Evolutionary conservation across 2,113 vertebrate genomes (phyloP).

Genomic region (Cricetomys ansorgei): DNA sequence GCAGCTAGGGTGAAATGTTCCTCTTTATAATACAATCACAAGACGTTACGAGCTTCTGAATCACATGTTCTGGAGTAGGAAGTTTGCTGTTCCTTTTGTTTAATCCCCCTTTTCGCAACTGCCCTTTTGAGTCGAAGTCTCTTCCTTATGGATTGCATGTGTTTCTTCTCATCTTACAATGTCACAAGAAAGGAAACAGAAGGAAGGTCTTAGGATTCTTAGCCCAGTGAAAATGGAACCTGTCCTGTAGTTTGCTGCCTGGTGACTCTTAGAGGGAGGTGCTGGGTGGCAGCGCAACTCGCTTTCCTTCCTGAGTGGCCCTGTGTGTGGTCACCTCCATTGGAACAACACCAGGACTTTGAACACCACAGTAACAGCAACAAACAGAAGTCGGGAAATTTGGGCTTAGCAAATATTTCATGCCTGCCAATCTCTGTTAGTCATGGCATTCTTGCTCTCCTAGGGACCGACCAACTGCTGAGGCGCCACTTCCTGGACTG

Average conservation of each 20-base stretch:
- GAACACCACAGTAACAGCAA: neutral
- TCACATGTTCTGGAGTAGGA: neutral
- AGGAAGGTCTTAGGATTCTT: neutral
- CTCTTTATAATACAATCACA: neutral
- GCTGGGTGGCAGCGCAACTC: neutral
- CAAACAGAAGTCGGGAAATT: neutral
- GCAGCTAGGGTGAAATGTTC: neutral
- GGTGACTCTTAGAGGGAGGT: neutral
- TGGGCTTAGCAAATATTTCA: neutral
- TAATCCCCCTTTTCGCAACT: slow-evolving; percentile 47
- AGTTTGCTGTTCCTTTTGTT: slow-evolving; percentile 38
- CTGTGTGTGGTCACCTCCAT: neutral
- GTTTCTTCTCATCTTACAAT: slow-evolving; percentile 41
- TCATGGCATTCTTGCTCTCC: neutral
- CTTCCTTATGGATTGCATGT: neutral
- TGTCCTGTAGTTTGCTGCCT: neutral
- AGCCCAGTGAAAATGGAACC: neutral
- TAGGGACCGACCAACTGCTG: neutral
- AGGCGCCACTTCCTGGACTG: slow-evolving; percentile 8
- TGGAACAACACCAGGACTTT: neutral
- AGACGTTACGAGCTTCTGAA: slow-evolving; percentile 1
- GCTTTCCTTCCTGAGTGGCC: slow-evolving; percentile 15
- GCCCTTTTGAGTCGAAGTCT: slow-evolving; percentile 26
- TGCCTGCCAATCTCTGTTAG: neutral
- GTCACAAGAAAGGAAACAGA: slow-evolving; percentile 45